Evolutionary conservation across 1,140 invertebrate species (phyloP), one percentile per base, ranked within the genome.

Genomic region (Subanguina moxae): DNA sequence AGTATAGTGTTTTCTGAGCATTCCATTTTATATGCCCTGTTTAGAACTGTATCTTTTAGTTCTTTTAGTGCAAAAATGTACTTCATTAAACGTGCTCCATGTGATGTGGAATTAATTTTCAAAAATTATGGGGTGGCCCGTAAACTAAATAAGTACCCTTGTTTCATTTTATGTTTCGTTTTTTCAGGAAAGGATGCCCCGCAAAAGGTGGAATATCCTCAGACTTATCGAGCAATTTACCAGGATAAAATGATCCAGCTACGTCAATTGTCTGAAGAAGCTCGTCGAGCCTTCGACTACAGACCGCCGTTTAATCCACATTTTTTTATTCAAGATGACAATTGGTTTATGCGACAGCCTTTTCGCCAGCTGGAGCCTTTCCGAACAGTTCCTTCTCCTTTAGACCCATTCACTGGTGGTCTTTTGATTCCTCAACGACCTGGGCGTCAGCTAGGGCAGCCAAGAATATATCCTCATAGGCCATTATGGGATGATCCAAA

Each of bases 401-500:
- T 52, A 8, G 48, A 52, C 17, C 48, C 48, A 5, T 52, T 21
- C 48, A 21, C 3, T 52, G 48, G 48, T 7, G 48, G 48, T 5
- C 48, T 52, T 15, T 21, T 52, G n/a, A 7, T 52, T 3, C 48
- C 48, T 19, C 48, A 52, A 52, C 3, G 48, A 15, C 48, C n/a
- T 21, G n/a, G n/a, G 3, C 48, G 48, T 25, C 48, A 52, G 48
- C 48, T 5, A 52, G n/a, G n/a, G 8, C 48, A 52, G 23, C 48
- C 48, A 3, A 19, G 48, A 52, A 15, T 52, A 8, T 25, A 21
- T 19, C 48, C 48, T 21, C 48, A 7, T 15, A 3, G 23, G 23
- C 48, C 48, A 21, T 7, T 52, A 52, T 52, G 48, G 48, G 48
- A 52, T 25, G 48, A 52, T 15, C 48, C 48, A 15, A 52, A 52